Percentiles rank a stretch among this genome's conserved stretches.
Conservation (phyloP, 2,888 invertebrate genomes). For the Aromia moschata region DNA sequence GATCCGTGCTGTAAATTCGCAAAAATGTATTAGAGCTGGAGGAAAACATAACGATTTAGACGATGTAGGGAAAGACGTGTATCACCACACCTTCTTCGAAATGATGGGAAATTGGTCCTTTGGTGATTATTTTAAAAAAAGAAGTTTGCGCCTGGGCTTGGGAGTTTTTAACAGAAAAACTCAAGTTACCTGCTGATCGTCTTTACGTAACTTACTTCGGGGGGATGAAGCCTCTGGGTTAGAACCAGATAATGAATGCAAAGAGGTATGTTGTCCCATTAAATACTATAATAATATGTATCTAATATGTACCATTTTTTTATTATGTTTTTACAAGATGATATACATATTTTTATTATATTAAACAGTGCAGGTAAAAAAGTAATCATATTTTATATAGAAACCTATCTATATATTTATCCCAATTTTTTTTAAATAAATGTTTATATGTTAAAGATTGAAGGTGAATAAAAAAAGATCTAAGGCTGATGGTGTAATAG, state of each 20-base stretch:
- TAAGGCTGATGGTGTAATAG: too few species aligned
- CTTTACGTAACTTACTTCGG: constrained; percentile 99
- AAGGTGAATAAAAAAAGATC: too few species aligned
- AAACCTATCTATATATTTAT: too few species aligned
- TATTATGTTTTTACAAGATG: too few species aligned
- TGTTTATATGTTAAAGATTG: too few species aligned
- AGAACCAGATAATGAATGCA: constrained; percentile 92
- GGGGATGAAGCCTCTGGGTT: constrained; percentile 85
- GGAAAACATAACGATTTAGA: constrained; percentile 99
- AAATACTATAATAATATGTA: too few species aligned
- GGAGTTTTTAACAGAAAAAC: constrained; percentile 88
- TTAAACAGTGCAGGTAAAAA: too few species aligned
- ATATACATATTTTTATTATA: too few species aligned
- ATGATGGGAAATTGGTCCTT: constrained; percentile 99
- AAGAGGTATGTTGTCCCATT: constrained; percentile 59
- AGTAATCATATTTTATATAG: too few species aligned
- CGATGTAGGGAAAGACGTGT: constrained; percentile 99
- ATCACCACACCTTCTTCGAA: constrained; percentile 99
- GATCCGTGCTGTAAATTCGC: constrained; percentile 91
- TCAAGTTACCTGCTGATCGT: constrained; percentile 83
- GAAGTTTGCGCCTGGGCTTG: constrained; percentile 98
- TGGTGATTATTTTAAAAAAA: constrained; percentile 99
- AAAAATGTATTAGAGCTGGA: constrained; percentile 99
- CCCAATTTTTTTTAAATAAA: too few species aligned
- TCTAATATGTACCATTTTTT: too few species aligned